phyloP scores from a whole-genome alignment of 2,797 vertebrate genomes.

The Limosa lapponica region DNA sequence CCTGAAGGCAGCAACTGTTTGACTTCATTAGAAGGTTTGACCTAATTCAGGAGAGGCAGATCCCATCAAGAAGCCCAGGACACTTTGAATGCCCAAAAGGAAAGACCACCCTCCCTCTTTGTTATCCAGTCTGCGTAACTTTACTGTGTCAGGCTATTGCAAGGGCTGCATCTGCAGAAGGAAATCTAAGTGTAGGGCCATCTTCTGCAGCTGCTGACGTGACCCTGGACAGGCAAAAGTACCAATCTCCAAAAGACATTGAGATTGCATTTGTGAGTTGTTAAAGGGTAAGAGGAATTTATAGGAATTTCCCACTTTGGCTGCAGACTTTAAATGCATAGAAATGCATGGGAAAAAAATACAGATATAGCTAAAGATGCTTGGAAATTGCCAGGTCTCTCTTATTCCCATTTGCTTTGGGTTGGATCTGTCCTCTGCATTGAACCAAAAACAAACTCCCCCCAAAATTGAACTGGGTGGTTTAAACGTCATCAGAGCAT shows the following conservation, averaged over 20 bases:
- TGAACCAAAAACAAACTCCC: background rate
- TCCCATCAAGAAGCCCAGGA: background rate
- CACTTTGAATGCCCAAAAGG: background rate
- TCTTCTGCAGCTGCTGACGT: background rate
- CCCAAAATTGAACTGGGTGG: background rate
- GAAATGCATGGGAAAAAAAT: background rate
- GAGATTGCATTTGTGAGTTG: background rate
- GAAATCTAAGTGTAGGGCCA: background rate
- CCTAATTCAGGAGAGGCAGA: background rate
- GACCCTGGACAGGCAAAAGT: background rate
- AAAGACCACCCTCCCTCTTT: background rate
- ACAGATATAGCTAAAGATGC: background rate
- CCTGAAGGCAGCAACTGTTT: background rate
- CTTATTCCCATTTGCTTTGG: background rate
- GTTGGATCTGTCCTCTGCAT: background rate
- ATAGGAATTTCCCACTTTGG: background rate
- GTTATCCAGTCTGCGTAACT: background rate
- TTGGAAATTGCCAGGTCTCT: background rate
- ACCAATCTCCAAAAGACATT: background rate
- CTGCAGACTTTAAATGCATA: background rate
- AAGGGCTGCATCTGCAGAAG: background rate
- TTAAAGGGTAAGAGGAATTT: background rate
- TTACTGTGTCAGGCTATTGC: background rate
- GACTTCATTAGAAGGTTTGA: background rate
- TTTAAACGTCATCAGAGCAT: background rate